Evolutionary conservation across 2,113 vertebrate genomes (phyloP).

Genomic region (Istiophorus platypterus): DNA sequence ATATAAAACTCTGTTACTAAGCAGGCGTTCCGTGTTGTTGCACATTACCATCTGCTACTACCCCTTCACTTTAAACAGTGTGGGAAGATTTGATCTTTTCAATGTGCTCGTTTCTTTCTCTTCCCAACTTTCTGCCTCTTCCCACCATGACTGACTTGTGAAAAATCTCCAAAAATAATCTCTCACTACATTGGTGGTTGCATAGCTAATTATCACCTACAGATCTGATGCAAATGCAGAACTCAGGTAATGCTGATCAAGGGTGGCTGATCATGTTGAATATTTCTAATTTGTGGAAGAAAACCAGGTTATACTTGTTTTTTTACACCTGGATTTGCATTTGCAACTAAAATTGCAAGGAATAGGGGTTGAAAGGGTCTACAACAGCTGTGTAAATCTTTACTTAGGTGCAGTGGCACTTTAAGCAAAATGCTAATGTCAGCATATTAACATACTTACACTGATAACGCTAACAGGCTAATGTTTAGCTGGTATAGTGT

Average conservation of each 20-base stretch:
- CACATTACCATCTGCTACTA: slow-evolving; percentile 79
- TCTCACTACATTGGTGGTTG: slow-evolving; percentile 45
- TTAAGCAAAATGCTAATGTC: not conserved
- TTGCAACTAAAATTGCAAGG: not conserved
- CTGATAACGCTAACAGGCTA: not conserved
- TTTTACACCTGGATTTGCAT: not conserved
- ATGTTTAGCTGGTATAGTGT: not conserved
- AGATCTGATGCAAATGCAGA: slow-evolving; percentile 36
- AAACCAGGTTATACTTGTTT: not conserved
- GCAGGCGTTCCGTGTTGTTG: slow-evolving; percentile 68
- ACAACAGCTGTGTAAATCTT: too few species aligned
- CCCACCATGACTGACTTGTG: slow-evolving; percentile 48
- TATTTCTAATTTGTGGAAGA: not conserved
- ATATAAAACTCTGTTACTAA: slow-evolving; percentile 76
- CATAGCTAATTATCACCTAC: slow-evolving; percentile 62
- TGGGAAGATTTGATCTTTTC: slow-evolving; percentile 68
- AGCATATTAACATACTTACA: not conserved
- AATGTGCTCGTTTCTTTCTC: not conserved
- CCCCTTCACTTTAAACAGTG: slow-evolving; percentile 66
- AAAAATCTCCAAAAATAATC: slow-evolving; percentile 64
- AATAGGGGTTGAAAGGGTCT: not conserved
- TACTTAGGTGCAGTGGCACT: not conserved
- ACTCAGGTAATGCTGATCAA: slow-evolving; percentile 28
- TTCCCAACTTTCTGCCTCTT: slow-evolving; percentile 25
- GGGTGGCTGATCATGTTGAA: not conserved